These are phyloP conservation scores for Camponotus floridanus DNA, from an alignment of 1,140 invertebrate species.

Conservation along the genomic window DNA sequence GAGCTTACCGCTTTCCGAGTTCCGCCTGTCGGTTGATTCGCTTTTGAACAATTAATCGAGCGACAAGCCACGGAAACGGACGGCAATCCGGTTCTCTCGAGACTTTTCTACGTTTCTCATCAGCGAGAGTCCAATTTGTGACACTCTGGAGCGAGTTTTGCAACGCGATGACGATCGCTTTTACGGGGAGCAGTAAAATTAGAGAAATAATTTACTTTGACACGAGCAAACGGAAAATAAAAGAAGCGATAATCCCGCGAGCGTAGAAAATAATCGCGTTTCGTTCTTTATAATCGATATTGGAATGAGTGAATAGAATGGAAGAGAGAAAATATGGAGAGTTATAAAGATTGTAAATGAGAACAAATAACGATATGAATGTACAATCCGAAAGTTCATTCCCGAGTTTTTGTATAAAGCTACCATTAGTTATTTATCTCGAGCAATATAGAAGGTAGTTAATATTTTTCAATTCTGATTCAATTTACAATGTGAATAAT, in stretches of 20 bases:
- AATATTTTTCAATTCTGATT: not conserved
- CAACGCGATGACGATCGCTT: not conserved
- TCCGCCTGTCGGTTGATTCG: not conserved
- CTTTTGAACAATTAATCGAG: constrained; percentile 50
- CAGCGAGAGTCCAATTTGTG: not conserved
- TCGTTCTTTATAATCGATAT: not conserved
- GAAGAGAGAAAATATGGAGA: too few species aligned
- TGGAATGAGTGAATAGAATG: not conserved
- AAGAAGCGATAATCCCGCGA: not conserved
- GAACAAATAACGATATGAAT: not conserved
- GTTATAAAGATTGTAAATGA: constrained; percentile 1
- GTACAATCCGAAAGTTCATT: not conserved
- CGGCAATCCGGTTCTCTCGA: constrained; percentile 25
- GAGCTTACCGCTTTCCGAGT: not conserved
- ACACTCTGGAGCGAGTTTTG: not conserved
- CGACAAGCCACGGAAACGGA: constrained; percentile 37
- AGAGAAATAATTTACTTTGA: constrained; percentile 33
- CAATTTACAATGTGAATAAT: too few species aligned
- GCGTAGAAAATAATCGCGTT: constrained; percentile 15
- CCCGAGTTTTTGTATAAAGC: not conserved
- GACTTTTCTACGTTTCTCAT: not conserved
- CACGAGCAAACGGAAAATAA: not conserved
- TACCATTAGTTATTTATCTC: too few species aligned
- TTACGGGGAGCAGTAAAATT: constrained; percentile 14
- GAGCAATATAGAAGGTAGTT: not conserved